Percentiles rank a stretch among this genome's conserved stretches.
Evolutionary conservation across 2,888 invertebrate species (phyloP).

Genomic region (Phrixothrix hirtus): DNA sequence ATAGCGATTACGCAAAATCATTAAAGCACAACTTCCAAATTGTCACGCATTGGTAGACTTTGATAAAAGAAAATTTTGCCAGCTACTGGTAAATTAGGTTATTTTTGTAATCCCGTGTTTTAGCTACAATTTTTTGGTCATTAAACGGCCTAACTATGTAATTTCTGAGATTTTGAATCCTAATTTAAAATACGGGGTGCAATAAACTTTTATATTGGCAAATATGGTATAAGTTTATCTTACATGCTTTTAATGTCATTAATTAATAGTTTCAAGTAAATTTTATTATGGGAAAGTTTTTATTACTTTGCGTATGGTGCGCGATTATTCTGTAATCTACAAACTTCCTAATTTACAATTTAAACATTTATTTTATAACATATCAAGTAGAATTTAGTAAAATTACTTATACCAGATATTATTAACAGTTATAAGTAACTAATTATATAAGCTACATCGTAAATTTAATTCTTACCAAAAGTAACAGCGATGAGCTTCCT

Average conservation of each 20-base stretch:
- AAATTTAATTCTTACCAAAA: background rate
- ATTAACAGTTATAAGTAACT: background rate
- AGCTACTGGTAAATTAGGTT: too few species aligned
- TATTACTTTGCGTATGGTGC: constrained; percentile 1
- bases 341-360: background rate
- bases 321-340: background rate
- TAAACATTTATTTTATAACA: background rate
- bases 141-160: constrained; percentile 19
- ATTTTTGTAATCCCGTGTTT: constrained; percentile 23
- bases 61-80: constrained; percentile 25
- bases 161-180: constrained; percentile 1
- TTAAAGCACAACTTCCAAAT: constrained; percentile 8
- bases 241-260: constrained; percentile 3
- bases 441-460: too few species aligned
- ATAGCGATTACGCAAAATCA: background rate
- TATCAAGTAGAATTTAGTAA: background rate
- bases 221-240: too few species aligned
- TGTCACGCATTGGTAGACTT: constrained; percentile 19
- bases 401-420: background rate
- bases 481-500: background rate
- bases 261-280: constrained; percentile 6
- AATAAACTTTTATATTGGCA: constrained; percentile 15
- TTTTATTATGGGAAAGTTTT: constrained; percentile 12
- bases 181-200: constrained; percentile 13
- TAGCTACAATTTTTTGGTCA: constrained; percentile 28